Evolutionary conservation across 2,113 vertebrate species (phyloP).

Genomic region (Myotis davidii): DNA sequence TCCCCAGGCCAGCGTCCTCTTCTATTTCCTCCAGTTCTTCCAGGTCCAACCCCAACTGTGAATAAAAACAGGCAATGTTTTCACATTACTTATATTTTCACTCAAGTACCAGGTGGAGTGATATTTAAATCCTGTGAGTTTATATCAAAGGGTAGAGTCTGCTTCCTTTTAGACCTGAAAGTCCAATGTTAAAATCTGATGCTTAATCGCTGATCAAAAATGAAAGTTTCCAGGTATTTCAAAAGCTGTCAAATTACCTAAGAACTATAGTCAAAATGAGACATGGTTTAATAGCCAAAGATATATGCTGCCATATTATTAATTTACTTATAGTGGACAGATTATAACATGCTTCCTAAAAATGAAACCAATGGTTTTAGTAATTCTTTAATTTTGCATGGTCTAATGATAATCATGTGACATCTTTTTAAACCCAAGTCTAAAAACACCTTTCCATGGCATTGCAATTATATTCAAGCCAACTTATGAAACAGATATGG

Average conservation of each 20-base stretch:
- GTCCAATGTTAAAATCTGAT: background rate
- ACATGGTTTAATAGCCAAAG: background rate
- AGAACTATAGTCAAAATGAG: background rate
- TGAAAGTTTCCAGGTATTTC: conserved; percentile 7
- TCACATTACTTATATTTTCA: background rate
- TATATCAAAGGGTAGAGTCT: background rate
- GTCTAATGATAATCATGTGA: background rate
- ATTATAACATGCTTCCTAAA: background rate
- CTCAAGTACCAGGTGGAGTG: background rate
- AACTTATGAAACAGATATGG: background rate
- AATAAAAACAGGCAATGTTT: conserved; percentile 56
- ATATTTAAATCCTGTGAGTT: background rate
- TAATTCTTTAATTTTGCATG: background rate
- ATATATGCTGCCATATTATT: background rate
- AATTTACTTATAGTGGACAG: background rate
- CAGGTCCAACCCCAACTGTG: conserved; percentile 91
- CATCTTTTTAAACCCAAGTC: background rate
- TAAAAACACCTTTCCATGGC: background rate
- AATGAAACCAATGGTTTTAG: background rate
- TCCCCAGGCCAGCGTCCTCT: conserved; percentile 93
- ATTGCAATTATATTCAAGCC: background rate
- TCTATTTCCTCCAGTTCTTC: conserved; percentile 94
- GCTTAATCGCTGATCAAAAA: background rate
- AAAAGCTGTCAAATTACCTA: background rate
- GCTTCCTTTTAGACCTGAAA: conserved; percentile 27